These are phyloP conservation scores for Patella vulgata DNA, from an alignment of 1,140 invertebrate genomes.

Conservation along the genomic window DNA sequence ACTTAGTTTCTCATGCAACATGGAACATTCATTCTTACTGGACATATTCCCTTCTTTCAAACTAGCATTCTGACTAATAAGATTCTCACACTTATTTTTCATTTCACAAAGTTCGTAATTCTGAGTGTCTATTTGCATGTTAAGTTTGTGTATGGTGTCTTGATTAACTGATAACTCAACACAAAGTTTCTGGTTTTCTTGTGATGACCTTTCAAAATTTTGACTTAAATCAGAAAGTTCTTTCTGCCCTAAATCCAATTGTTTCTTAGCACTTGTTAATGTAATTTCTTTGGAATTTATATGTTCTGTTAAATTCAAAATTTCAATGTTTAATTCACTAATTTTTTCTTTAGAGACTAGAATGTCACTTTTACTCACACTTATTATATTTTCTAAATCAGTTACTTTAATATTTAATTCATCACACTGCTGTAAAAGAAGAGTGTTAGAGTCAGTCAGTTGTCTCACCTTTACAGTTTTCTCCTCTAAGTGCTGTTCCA, in stretches of 20 bases:
- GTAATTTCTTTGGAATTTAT: no score
- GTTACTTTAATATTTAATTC: no score
- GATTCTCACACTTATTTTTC: neutral
- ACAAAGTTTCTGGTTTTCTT: constrained; percentile 8
- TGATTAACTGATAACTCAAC: constrained; percentile 2
- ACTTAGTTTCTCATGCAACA: neutral
- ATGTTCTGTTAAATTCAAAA: no score
- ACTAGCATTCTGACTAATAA: neutral
- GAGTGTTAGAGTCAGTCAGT: no score
- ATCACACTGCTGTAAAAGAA: no score
- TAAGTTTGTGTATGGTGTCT: constrained; percentile 8
- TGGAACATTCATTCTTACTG: no score
- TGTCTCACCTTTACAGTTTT: no score
- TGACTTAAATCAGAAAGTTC: neutral
- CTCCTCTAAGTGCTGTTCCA: constrained; percentile 5
- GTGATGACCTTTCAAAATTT: neutral
- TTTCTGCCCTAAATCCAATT: no score
- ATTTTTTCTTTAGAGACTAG: no score
- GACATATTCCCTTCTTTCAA: neutral
- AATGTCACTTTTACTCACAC: no score
- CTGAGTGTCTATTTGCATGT: constrained; percentile 6
- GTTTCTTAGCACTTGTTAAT: no score
- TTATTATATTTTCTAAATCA: constrained; percentile 3
- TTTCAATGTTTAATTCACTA: no score
- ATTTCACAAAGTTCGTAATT: constrained; percentile 13